Conservation (phyloP, 1,140 invertebrate species). For the Eumeta japonica region DNA sequence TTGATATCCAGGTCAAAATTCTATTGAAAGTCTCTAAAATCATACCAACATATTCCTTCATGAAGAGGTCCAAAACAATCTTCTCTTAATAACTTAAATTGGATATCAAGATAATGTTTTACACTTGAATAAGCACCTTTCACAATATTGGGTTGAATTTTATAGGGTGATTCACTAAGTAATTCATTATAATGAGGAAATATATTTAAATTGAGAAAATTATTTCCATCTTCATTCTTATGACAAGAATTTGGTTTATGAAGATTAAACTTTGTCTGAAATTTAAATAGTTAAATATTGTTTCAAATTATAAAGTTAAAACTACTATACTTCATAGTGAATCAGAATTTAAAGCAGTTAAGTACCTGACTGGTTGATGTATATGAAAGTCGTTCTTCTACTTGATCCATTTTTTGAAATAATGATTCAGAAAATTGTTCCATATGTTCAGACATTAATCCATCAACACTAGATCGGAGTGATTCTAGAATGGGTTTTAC, state of each 20-base stretch:
- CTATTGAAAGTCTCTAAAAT: conserved; percentile 4
- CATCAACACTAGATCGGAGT: conserved; percentile 26
- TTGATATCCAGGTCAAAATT: neutral
- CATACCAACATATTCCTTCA: conserved; percentile 47
- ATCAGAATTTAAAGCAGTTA: conserved; percentile 8
- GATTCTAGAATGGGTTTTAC: conserved; percentile 27
- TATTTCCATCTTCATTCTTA: conserved; percentile 19
- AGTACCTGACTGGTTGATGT: conserved; percentile 9
- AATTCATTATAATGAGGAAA: too few species aligned
- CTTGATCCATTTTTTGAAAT: conserved; percentile 20
- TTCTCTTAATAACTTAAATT: conserved; percentile 43
- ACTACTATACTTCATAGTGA: too few species aligned
- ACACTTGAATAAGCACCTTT: conserved; percentile 37
- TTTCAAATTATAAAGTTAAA: too few species aligned
- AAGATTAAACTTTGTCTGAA: too few species aligned
- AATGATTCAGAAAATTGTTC: conserved; percentile 30
- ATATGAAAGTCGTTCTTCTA: conserved; percentile 19
- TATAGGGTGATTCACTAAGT: too few species aligned
- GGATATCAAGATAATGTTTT: conserved; percentile 40
- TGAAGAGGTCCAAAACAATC: conserved; percentile 41
- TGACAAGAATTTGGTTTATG: too few species aligned
- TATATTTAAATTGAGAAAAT: too few species aligned
- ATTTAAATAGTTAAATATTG: too few species aligned
- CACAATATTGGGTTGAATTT: too few species aligned
- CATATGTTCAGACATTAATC: conserved; percentile 32